phyloP scores from a whole-genome alignment of 2,113 vertebrate species.

The Odontophorus gujanensis region DNA sequence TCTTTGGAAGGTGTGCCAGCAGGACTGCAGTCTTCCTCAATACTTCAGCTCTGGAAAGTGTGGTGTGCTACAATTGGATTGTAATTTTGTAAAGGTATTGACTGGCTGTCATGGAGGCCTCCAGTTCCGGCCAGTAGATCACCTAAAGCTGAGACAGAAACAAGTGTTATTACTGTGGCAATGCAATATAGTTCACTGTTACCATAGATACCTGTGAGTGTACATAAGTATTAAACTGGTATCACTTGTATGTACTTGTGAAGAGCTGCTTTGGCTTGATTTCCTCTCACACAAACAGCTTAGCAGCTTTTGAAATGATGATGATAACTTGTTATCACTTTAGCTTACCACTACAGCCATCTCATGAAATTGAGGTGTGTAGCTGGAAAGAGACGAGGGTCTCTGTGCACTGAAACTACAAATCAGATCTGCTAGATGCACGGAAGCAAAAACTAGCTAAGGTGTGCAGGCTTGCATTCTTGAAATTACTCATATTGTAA shows the following conservation, averaged over 20 bases:
- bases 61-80: not conserved
- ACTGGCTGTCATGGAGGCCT: not conserved
- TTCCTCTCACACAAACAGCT: not conserved
- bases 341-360: not conserved
- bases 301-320: not conserved
- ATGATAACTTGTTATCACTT: not conserved
- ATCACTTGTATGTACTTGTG: not conserved
- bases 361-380: not conserved
- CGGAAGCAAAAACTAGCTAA: not conserved
- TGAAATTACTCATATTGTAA: not conserved
- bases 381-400: not conserved
- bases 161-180: not conserved
- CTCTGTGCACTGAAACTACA: not conserved
- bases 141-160: not conserved
- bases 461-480: not conserved
- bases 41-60: not conserved
- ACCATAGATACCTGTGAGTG: constrained; percentile 23
- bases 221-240: not conserved
- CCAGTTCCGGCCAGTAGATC: not conserved
- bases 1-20: not conserved
- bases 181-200: constrained; percentile 2
- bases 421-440: not conserved
- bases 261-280: not conserved
- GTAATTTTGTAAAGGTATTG: not conserved
- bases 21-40: not conserved